A percentile compares a stretch with the other conserved stretches of the same genome.
Evolutionary conservation across 2,888 invertebrate genomes (phyloP).

Genomic region (Cephus rjabovi): DNA sequence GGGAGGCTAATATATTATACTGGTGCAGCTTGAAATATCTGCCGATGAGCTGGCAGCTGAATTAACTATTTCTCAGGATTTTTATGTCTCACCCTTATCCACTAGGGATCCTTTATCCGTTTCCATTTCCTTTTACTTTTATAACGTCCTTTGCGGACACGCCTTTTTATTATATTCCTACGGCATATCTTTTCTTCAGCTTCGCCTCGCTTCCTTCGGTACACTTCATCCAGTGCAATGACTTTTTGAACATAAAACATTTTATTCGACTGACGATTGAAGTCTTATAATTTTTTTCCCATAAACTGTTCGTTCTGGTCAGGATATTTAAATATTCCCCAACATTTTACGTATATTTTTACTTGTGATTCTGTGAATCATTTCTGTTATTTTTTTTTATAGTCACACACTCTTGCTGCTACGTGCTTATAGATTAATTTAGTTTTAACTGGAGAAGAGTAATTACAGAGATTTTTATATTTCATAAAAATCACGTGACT

Average conservation of each 20-base stretch:
- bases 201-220: neutral
- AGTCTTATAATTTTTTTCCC: neutral
- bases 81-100: neutral
- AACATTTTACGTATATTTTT: neutral
- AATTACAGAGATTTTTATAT: no score
- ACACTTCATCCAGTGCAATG: neutral
- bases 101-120: neutral
- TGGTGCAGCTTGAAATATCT: neutral
- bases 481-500: no score
- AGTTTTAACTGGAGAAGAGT: no score
- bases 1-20: neutral
- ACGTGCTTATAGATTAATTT: no score
- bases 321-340: neutral
- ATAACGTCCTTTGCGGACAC: neutral
- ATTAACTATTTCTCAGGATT: neutral
- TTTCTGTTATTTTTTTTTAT: neutral
- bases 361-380: neutral
- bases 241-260: neutral
- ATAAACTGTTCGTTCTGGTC: neutral
- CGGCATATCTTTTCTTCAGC: neutral
- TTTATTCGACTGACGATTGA: neutral
- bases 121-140: neutral
- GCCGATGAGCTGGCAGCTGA: neutral
- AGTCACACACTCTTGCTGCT: no score
- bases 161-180: neutral